phyloP scores from a whole-genome alignment of 2,113 vertebrate genomes.

The Esox niger region DNA sequence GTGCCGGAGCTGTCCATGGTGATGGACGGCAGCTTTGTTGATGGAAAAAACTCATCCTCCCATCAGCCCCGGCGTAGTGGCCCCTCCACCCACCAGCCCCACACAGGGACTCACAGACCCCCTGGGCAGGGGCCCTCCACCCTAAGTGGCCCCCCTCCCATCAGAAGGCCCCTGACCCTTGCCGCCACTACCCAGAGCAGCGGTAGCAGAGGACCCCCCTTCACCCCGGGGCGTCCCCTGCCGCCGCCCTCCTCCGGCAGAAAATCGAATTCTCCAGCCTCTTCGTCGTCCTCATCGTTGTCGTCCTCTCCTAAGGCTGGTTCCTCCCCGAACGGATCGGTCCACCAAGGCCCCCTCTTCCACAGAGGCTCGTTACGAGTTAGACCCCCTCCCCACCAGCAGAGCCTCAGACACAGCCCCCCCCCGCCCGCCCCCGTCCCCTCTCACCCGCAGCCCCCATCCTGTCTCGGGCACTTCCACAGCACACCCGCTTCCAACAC shows the following conservation, averaged over 20 bases:
- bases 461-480: constrained; percentile 54
- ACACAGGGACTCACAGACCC: constrained; percentile 25
- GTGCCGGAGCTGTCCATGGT: constrained; percentile 96
- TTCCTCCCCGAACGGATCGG: not conserved
- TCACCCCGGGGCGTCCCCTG: not conserved
- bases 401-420: not conserved
- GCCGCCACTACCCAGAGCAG: constrained; percentile 17
- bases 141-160: constrained; percentile 43
- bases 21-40: constrained; percentile 77
- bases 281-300: not conserved
- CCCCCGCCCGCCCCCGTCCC: constrained; percentile 34
- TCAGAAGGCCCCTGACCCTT: constrained; percentile 46
- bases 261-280: not conserved
- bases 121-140: constrained; percentile 34
- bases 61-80: constrained; percentile 40
- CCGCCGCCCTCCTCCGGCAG: not conserved
- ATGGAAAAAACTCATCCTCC: constrained; percentile 46
- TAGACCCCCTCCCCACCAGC: not conserved
- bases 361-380: not conserved
- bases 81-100: constrained; percentile 3
- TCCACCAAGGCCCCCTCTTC: not conserved
- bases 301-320: not conserved
- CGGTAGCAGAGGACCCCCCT: constrained; percentile 2
- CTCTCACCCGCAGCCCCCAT: constrained; percentile 33
- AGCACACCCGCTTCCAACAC: constrained; percentile 66